Conservation (phyloP, 92 coral and sea anemone genomes). For the Parazoanthus swiftii region DNA sequence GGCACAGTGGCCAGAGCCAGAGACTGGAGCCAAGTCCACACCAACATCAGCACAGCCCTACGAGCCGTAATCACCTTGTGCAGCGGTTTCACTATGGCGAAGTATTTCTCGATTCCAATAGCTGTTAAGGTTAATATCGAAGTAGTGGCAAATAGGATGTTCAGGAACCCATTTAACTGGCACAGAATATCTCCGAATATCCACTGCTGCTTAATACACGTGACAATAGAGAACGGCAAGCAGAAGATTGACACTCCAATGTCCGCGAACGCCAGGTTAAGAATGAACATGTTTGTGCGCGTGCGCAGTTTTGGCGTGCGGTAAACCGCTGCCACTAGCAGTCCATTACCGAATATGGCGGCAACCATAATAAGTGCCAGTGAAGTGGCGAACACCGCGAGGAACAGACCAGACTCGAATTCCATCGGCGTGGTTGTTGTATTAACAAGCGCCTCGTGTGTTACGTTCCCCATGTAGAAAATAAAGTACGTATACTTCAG, state of each 20-base stretch:
- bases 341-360: slow-evolving; percentile 67
- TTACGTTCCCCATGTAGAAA: slow-evolving; percentile 22
- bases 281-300: slow-evolving; percentile 78
- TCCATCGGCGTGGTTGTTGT: neutral
- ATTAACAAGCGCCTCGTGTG: neutral
- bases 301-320: slow-evolving; percentile 67
- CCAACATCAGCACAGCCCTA: slow-evolving; percentile 58
- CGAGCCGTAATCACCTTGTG: slow-evolving; percentile 59
- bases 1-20: slow-evolving; percentile 58
- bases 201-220: slow-evolving; percentile 64
- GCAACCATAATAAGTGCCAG: slow-evolving; percentile 60
- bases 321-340: slow-evolving; percentile 60
- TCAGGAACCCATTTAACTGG: slow-evolving; percentile 70
- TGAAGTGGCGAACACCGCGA: slow-evolving; percentile 48
- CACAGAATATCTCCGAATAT: slow-evolving; percentile 68
- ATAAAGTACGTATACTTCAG: neutral
- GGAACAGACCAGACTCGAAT: slow-evolving; percentile 50
- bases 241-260: slow-evolving; percentile 64
- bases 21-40: slow-evolving; percentile 70
- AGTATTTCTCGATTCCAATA: slow-evolving; percentile 76
- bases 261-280: slow-evolving; percentile 76
- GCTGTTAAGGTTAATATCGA: slow-evolving; percentile 76
- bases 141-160: slow-evolving; percentile 60
- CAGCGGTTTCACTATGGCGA: slow-evolving; percentile 77
- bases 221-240: slow-evolving; percentile 78